Conservation (phyloP, 2,888 invertebrate genomes). For the Caenorhabditis sulstoni region DNA sequence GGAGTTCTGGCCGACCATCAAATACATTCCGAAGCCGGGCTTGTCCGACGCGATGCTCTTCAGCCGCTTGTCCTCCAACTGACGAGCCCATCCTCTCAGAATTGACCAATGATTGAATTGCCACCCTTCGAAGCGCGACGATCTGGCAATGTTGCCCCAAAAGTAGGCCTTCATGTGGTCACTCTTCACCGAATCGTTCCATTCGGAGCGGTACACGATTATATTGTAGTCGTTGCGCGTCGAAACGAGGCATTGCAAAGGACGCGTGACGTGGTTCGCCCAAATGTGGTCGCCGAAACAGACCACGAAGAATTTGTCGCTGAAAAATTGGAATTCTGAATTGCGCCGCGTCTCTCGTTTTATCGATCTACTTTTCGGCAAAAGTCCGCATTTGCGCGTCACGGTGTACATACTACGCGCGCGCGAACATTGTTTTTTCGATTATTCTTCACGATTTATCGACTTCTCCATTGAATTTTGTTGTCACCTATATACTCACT, state of each 20-base stretch:
- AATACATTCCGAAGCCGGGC: neutral
- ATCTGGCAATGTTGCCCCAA: neutral
- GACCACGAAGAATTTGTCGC: conserved; percentile 2
- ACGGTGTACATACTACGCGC: no score
- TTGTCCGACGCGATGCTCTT: neutral
- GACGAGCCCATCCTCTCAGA: neutral
- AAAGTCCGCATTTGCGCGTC: no score
- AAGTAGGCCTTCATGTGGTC: neutral
- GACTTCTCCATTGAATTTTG: no score
- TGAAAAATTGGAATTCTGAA: neutral
- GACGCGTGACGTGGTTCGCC: neutral
- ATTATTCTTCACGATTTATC: no score
- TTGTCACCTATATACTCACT: neutral
- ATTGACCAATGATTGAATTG: neutral
- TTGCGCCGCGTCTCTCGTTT: neutral
- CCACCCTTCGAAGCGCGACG: neutral
- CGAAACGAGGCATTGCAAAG: neutral
- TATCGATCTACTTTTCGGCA: no score
- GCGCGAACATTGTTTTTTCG: no score
- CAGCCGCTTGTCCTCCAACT: neutral
- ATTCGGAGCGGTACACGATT: neutral
- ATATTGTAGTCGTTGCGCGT: neutral
- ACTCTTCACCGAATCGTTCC: neutral
- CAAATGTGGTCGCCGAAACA: neutral
- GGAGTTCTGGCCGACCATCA: neutral